Conservation (phyloP, 2,113 vertebrate genomes). For the Paramormyrops kingsleyae region DNA sequence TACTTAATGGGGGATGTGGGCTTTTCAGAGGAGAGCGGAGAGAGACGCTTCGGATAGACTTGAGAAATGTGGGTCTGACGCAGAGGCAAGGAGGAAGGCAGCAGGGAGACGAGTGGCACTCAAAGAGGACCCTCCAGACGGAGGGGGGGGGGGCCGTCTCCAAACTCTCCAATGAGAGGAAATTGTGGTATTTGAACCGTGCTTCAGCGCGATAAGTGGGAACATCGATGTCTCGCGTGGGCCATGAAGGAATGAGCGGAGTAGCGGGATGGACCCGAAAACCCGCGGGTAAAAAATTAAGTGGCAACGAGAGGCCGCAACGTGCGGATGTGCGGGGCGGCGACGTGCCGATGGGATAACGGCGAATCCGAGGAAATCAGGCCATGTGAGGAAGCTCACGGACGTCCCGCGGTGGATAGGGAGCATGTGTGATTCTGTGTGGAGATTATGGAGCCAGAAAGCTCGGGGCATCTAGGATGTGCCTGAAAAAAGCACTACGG, state of each 20-base stretch:
- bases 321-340: neutral
- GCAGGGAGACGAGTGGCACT: slow-evolving; percentile 52
- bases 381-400: neutral
- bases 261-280: neutral
- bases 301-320: neutral
- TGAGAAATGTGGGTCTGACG: neutral
- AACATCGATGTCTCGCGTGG: slow-evolving; percentile 24
- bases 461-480: neutral
- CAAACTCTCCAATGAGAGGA: slow-evolving; percentile 42
- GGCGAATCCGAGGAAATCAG: slow-evolving; percentile 1
- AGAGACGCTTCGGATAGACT: neutral
- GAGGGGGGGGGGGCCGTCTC: slow-evolving; percentile 20
- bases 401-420: too few species aligned
- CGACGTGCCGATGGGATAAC: neutral
- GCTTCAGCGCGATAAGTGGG: slow-evolving; percentile 20
- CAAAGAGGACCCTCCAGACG: slow-evolving; percentile 37
- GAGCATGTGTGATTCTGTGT: neutral
- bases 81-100: neutral
- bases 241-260: neutral
- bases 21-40: neutral
- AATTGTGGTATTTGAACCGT: slow-evolving; percentile 42
- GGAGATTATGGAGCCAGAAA: neutral
- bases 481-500: neutral
- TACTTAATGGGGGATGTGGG: slow-evolving; percentile 39
- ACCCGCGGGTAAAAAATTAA: slow-evolving; percentile 10